phyloP scores from a whole-genome alignment of 1,140 invertebrate species.

The Drosophila lini region DNA sequence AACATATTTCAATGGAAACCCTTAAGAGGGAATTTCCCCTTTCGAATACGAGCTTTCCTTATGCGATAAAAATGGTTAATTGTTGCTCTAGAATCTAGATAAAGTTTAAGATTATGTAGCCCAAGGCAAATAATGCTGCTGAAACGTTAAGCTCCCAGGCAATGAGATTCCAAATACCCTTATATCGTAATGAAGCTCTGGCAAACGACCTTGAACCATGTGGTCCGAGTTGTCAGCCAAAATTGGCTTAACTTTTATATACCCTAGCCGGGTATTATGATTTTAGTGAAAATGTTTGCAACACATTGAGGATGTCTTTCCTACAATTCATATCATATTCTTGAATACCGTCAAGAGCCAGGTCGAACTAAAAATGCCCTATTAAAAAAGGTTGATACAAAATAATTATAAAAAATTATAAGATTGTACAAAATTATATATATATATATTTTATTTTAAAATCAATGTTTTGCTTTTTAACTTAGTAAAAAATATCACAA shows the following conservation, averaged over 20 bases:
- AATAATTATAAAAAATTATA: no score
- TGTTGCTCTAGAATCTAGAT: constrained; percentile 16
- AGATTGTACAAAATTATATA: no score
- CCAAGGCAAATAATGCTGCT: constrained; percentile 7
- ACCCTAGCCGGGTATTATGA: not conserved
- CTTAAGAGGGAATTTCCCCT: not conserved
- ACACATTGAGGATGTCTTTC: fast-evolving
- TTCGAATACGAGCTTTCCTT: constrained; percentile 6
- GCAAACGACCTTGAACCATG: constrained; percentile 62
- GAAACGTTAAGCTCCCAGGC: constrained; percentile 14
- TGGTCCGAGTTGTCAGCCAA: constrained; percentile 37
- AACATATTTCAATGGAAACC: not conserved
- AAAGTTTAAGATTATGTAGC: constrained; percentile 3
- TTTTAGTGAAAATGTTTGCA: not conserved
- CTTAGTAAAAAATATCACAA: not conserved
- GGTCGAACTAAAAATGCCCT: no score
- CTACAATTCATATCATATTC: no score
- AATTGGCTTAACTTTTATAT: constrained; percentile 17
- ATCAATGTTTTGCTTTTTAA: no score
- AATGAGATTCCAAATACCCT: constrained; percentile 19
- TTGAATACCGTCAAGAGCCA: no score
- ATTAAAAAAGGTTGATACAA: no score
- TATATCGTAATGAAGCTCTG: constrained; percentile 7
- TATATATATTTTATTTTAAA: no score
- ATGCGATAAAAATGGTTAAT: constrained; percentile 11